These are phyloP conservation scores for Phalacrocorax brasilianus DNA, from an alignment of 2,113 vertebrate species.

Conservation along the genomic window DNA sequence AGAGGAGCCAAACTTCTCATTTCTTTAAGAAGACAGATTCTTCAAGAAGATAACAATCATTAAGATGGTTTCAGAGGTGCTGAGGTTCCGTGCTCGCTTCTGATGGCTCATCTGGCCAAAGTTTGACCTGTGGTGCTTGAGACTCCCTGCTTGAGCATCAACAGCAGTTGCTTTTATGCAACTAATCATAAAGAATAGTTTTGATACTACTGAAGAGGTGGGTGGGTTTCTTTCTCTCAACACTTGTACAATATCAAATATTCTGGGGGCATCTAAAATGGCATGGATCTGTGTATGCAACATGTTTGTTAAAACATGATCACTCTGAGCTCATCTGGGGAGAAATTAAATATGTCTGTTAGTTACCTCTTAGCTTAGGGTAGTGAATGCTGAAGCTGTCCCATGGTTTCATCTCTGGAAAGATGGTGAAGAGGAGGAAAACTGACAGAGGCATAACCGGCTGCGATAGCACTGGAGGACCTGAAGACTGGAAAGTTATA, in stretches of 20 bases:
- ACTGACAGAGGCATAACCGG: fast-evolving
- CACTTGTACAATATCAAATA: not conserved
- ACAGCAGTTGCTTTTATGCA: not conserved
- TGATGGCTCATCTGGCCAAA: not conserved
- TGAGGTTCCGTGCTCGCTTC: not conserved
- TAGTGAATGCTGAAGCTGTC: not conserved
- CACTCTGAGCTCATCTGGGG: not conserved
- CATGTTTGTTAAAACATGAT: not conserved
- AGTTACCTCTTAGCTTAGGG: not conserved
- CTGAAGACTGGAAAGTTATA: not conserved
- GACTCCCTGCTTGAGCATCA: not conserved
- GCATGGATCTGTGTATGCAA: not conserved
- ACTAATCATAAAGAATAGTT: not conserved
- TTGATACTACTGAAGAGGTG: not conserved
- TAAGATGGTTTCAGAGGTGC: not conserved
- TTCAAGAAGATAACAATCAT: not conserved
- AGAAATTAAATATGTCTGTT: not conserved
- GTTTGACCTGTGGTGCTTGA: not conserved
- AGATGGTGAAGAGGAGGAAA: not conserved
- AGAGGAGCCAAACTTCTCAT: not conserved
- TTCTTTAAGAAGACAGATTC: not conserved
- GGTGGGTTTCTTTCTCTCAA: not conserved
- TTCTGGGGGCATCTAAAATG: not conserved
- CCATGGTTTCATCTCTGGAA: not conserved
- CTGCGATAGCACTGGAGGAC: not conserved